These are phyloP conservation scores for Phytoseiulus persimilis DNA, from an alignment of 2,888 invertebrate genomes.

Conservation along the genomic window DNA sequence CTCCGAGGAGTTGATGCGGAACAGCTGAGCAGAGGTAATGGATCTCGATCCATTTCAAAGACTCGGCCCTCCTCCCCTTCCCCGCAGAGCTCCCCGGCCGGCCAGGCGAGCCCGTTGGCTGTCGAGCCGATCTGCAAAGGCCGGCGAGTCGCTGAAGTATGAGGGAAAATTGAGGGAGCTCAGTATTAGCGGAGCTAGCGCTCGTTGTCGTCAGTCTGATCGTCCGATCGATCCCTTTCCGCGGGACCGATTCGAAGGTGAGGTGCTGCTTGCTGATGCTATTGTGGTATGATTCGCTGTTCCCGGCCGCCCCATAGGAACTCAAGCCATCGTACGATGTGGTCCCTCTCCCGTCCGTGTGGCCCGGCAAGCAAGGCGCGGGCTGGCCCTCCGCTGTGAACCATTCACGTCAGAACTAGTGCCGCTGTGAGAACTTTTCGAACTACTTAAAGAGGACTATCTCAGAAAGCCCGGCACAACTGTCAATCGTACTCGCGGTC, in stretches of 20 bases:
- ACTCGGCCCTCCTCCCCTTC: not conserved
- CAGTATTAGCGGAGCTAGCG: not conserved
- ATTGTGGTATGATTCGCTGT: not conserved
- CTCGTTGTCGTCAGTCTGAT: not conserved
- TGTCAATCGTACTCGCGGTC: not conserved
- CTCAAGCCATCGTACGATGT: not conserved
- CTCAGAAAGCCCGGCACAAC: not conserved
- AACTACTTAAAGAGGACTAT: conserved; percentile 5
- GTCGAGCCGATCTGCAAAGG: not conserved
- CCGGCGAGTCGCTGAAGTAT: not conserved
- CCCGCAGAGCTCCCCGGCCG: not conserved
- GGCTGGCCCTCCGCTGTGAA: conserved; percentile 5
- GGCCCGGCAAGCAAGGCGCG: not conserved
- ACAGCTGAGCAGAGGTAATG: not conserved
- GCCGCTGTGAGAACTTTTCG: not conserved
- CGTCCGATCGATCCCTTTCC: not conserved
- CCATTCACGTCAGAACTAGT: conserved; percentile 5
- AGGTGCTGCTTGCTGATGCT: not conserved
- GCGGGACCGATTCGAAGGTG: not conserved
- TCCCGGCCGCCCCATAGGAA: not conserved
- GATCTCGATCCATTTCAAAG: not conserved
- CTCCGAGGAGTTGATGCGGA: not conserved
- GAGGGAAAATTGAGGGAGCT: not conserved
- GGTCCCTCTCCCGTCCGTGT: conserved; percentile 5
- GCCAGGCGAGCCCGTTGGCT: not conserved